phyloP scores from a whole-genome alignment of 2,113 vertebrate genomes.

The Platichthys stellatus region DNA sequence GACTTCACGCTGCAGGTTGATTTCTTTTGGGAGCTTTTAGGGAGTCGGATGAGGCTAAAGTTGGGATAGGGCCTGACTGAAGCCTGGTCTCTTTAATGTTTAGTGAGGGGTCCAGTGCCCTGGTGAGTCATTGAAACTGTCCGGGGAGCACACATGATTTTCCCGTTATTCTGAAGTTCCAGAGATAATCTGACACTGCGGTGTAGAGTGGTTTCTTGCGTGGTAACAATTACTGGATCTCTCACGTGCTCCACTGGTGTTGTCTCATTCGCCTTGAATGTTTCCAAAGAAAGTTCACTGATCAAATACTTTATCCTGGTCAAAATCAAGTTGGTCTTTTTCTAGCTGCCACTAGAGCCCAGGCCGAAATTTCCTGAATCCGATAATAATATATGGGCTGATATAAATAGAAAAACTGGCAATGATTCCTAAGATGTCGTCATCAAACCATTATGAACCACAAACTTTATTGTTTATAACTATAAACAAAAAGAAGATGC shows the following conservation, averaged over 20 bases:
- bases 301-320: not conserved
- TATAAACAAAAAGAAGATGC: not conserved
- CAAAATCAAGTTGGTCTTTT: not conserved
- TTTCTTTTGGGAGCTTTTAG: conserved; percentile 56
- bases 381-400: too few species aligned
- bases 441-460: not conserved
- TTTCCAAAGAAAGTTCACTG: not conserved
- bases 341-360: too few species aligned
- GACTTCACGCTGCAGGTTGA: conserved; percentile 88
- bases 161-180: conserved; percentile 81
- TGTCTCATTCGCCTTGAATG: not conserved
- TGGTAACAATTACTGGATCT: conserved; percentile 78
- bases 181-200: conserved; percentile 81
- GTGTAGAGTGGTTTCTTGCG: conserved; percentile 82
- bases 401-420: too few species aligned
- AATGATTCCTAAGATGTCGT: too few species aligned
- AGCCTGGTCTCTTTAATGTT: conserved; percentile 65
- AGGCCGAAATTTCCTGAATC: too few species aligned
- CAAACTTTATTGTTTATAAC: not conserved
- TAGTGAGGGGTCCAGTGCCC: conserved; percentile 72
- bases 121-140: conserved; percentile 72
- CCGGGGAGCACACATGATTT: conserved; percentile 82
- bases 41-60: conserved; percentile 43
- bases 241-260: conserved; percentile 12
- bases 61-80: conserved; percentile 49